phyloP scores from a whole-genome alignment of 2,113 vertebrate genomes.

The Cryptotis parvus region DNA sequence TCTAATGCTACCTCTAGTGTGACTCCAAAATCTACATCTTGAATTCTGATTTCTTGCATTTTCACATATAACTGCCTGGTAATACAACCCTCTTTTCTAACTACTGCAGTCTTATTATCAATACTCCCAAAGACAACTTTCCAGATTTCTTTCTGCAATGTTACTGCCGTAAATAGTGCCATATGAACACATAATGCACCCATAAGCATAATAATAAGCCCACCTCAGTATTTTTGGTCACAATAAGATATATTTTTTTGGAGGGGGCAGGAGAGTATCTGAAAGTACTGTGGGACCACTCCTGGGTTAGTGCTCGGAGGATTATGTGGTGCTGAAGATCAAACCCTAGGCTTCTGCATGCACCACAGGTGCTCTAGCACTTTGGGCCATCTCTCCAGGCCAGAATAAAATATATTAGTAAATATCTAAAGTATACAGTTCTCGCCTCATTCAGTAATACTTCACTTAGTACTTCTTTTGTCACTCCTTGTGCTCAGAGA shows the following conservation, averaged over 20 bases:
- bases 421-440: background rate
- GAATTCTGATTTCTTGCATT: background rate
- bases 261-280: too few relatives aligned
- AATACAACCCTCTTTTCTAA: background rate
- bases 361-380: too few relatives aligned
- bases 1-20: too few relatives aligned
- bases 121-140: background rate
- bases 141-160: background rate
- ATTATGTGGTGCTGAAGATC: too few relatives aligned
- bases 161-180: background rate
- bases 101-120: background rate
- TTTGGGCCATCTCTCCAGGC: too few relatives aligned
- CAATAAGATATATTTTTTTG: background rate
- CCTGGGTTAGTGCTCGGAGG: too few relatives aligned
- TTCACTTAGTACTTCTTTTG: background rate
- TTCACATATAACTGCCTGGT: background rate
- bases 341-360: too few relatives aligned
- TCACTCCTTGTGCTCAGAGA: too few relatives aligned
- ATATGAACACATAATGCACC: background rate
- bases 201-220: background rate
- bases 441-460: background rate
- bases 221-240: background rate
- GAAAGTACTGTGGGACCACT: too few relatives aligned
- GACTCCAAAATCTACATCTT: background rate
- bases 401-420: background rate